Evolutionary conservation across 2,113 vertebrate genomes (phyloP).

Genomic region (Campylorhamphus procurvoides): DNA sequence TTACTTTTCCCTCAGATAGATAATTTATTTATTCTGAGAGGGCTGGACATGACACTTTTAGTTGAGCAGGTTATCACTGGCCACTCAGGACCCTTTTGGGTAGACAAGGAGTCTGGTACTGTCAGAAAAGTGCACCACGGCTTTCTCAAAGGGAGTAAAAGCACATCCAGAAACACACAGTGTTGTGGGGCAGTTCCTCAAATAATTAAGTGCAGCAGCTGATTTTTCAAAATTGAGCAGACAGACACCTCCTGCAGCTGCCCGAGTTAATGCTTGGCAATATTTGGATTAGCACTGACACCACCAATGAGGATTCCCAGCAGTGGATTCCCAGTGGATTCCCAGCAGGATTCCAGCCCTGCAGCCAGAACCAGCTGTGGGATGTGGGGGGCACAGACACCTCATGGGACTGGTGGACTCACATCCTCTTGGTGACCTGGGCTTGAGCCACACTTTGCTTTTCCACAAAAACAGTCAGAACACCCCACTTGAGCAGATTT

Average conservation of each 20-base stretch:
- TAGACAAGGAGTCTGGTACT: neutral
- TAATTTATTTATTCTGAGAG: neutral
- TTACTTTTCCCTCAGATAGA: neutral
- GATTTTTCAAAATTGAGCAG: neutral
- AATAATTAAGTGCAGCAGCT: neutral
- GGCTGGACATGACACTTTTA: neutral
- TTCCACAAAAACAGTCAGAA: neutral
- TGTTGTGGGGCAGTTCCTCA: fast-evolving
- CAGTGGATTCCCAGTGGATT: too few relatives aligned
- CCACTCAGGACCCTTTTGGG: neutral
- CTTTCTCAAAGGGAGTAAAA: neutral
- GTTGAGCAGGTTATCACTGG: neutral
- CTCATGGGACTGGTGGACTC: fast-evolving
- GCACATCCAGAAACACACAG: neutral
- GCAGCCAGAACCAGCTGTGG: neutral
- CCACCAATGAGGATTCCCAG: neutral
- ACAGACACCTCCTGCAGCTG: neutral
- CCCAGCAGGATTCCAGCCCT: fast-evolving
- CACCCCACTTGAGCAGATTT: neutral
- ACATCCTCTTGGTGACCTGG: fast-evolving
- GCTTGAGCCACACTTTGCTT: too few relatives aligned
- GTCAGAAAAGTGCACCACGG: neutral
- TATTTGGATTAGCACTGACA: neutral
- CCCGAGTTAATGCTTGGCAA: fast-evolving
- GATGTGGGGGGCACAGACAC: fast-evolving